Evolutionary conservation across 2,113 vertebrate species (phyloP).

Genomic region (Hydrolagus affinis): DNA sequence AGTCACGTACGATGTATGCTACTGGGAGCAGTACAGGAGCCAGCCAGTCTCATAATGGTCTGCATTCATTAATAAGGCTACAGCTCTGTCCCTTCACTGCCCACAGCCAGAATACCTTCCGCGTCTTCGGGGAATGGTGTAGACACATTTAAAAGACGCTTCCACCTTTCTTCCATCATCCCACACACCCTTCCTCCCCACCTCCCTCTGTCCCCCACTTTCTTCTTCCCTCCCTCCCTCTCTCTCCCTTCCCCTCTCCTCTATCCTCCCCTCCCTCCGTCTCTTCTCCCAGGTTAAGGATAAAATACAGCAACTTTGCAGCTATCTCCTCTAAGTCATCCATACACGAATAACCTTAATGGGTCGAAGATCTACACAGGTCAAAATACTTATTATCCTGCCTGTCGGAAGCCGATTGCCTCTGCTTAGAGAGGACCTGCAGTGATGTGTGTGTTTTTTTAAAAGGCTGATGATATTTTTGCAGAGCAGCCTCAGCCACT

Average conservation of each 20-base stretch:
- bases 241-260: too few relatives aligned
- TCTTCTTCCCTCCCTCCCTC: too few relatives aligned
- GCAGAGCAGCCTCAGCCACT: conserved; percentile 45
- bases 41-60: conserved; percentile 98
- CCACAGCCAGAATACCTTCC: conserved; percentile 85
- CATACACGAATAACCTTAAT: conserved; percentile 69
- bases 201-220: too few relatives aligned
- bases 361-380: conserved; percentile 82
- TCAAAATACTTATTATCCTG: conserved; percentile 96
- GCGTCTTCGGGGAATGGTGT: conserved; percentile 69
- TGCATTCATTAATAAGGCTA: conserved; percentile 99
- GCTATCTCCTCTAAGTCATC: conserved; percentile 69
- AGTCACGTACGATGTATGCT: conserved; percentile 98
- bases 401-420: conserved; percentile 88
- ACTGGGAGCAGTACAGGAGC: conserved; percentile 92
- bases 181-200: too few relatives aligned
- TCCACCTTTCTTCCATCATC: conserved; percentile 56
- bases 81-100: conserved; percentile 87
- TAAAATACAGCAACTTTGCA: conserved; percentile 72
- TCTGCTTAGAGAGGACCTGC: conserved; percentile 65
- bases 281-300: conserved; percentile 75
- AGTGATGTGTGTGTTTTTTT: conserved; percentile 39
- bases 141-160: conserved; percentile 92
- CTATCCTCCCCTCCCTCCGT: too few relatives aligned
- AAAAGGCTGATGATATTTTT: conserved; percentile 49